A percentile compares a stretch with the other conserved stretches of the same genome.
phyloP scores from a whole-genome alignment of 2,888 invertebrate genomes.

The Gortyna flavago region DNA sequence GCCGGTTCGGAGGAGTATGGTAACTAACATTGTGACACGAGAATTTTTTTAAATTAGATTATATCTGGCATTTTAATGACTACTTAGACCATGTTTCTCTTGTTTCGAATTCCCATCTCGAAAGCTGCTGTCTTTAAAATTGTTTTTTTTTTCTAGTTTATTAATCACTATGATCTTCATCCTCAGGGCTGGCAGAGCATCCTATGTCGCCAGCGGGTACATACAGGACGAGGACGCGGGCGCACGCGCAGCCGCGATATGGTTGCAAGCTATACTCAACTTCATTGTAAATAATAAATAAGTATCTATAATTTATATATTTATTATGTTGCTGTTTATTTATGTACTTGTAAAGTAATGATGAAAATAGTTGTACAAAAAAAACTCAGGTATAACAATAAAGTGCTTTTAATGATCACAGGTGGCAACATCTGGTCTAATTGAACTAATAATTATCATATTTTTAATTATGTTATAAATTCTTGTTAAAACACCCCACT shows the following conservation, averaged over 20 bases:
- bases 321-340: constrained; percentile 2
- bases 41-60: too few species aligned
- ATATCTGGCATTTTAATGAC: neutral
- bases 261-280: constrained; percentile 89
- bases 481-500: constrained; percentile 39
- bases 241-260: constrained; percentile 91
- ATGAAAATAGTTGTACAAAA: neutral
- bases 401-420: constrained; percentile 79
- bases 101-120: neutral
- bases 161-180: neutral
- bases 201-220: constrained; percentile 91
- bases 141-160: neutral
- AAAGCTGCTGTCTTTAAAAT: neutral
- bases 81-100: neutral
- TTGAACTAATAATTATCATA: constrained; percentile 57
- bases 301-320: too few species aligned
- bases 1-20: too few species aligned
- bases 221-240: constrained; percentile 92
- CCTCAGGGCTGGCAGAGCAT: constrained; percentile 92
- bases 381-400: constrained; percentile 64
- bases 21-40: too few species aligned
- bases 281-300: constrained; percentile 68
- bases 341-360: neutral
- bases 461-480: constrained; percentile 54
- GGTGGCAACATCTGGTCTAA: constrained; percentile 72